These are phyloP conservation scores for Mustela erminea DNA, from an alignment of 2,797 vertebrate species.

Conservation along the genomic window DNA sequence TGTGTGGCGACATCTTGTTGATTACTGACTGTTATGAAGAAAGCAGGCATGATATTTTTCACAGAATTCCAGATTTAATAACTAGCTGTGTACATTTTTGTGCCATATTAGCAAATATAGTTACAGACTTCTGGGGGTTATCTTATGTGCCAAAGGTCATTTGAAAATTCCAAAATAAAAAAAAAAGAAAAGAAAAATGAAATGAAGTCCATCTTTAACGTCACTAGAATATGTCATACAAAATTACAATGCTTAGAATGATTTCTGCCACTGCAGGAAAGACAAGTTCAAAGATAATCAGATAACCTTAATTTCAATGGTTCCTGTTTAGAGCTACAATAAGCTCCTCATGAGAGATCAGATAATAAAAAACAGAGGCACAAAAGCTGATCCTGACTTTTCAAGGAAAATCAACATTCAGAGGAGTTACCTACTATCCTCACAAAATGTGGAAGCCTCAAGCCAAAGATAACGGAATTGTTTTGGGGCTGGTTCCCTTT, in stretches of 20 bases:
- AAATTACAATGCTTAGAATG: constrained; percentile 37
- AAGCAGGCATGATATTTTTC: background rate
- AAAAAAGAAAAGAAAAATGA: background rate
- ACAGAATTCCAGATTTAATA: background rate
- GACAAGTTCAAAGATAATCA: constrained; percentile 69
- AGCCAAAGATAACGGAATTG: background rate
- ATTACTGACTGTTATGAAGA: background rate
- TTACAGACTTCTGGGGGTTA: background rate
- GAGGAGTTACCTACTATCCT: constrained; percentile 1
- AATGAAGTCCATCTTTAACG: constrained; percentile 42
- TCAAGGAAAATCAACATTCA: background rate
- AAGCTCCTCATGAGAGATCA: constrained; percentile 18
- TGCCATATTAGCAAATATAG: background rate
- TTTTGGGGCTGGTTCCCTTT: constrained; percentile 2
- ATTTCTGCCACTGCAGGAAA: constrained; percentile 38
- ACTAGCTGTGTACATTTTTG: background rate
- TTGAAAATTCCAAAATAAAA: background rate
- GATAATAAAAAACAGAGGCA: constrained; percentile 7
- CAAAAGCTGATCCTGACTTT: constrained; percentile 3
- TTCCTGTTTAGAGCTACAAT: constrained; percentile 64
- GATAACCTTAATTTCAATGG: constrained; percentile 55
- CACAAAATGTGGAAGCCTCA: background rate
- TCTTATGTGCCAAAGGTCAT: background rate
- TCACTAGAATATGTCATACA: constrained; percentile 29
- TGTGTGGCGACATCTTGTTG: background rate